These are phyloP conservation scores for Pomatostomus ruficeps DNA, from an alignment of 2,113 vertebrate species.

Conservation along the genomic window DNA sequence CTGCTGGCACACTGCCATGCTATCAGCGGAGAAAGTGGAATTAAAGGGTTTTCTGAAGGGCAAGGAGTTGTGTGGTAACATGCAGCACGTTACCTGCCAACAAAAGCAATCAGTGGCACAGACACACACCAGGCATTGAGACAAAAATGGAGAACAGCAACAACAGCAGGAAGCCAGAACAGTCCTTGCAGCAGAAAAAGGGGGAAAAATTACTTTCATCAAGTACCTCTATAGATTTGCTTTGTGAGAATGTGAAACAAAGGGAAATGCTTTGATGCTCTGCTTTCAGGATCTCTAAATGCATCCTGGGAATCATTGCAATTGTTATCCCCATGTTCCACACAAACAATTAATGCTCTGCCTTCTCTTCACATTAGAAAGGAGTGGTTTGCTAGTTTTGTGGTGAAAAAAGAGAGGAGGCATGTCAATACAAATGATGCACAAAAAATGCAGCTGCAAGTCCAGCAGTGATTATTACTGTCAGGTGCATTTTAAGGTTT, in stretches of 20 bases:
- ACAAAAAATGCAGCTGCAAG: not conserved
- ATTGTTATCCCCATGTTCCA: not conserved
- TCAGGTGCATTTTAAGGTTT: not conserved
- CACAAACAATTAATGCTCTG: not conserved
- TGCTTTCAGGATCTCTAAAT: not conserved
- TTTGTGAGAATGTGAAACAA: not conserved
- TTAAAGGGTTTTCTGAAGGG: not conserved
- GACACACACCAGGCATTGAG: not conserved
- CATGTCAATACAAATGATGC: not conserved
- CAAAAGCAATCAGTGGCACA: not conserved
- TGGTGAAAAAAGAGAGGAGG: not conserved
- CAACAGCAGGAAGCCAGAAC: not conserved
- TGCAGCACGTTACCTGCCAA: not conserved
- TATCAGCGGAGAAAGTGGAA: not conserved
- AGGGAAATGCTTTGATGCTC: not conserved
- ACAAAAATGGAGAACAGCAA: not conserved
- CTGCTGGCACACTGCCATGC: not conserved
- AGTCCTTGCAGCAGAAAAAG: not conserved
- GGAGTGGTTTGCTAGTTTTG: not conserved
- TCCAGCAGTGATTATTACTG: not conserved
- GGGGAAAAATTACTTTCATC: accelerated
- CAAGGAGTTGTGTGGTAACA: not conserved
- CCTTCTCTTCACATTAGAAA: not conserved
- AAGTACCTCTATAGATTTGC: not conserved
- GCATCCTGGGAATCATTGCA: not conserved